A percentile compares a stretch with the other conserved stretches of the same genome.
These are phyloP conservation scores for Andrena praecox DNA, from an alignment of 2,888 invertebrate genomes.

Conservation along the genomic window DNA sequence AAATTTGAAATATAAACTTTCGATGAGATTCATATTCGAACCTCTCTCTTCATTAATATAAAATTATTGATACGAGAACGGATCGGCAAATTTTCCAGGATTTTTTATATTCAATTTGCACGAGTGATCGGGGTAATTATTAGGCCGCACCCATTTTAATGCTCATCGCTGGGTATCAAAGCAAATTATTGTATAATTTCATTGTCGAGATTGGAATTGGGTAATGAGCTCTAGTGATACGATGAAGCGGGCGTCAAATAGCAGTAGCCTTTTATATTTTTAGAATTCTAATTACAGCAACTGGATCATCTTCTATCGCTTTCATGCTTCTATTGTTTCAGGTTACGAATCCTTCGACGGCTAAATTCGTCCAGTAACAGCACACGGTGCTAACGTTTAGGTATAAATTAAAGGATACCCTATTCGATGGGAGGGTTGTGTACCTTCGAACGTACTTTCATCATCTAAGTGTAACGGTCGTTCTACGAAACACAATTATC, in stretches of 20 bases:
- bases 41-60: too few species aligned
- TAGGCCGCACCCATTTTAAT: not conserved
- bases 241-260: not conserved
- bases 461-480: slow-evolving; percentile 23
- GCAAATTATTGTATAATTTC: not conserved
- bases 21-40: not conserved
- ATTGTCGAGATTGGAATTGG: not conserved
- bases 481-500: slow-evolving; percentile 18
- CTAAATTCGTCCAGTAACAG: slow-evolving; percentile 36
- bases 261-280: too few species aligned
- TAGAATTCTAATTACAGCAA: too few species aligned
- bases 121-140: not conserved
- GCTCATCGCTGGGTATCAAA: not conserved
- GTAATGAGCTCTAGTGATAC: not conserved
- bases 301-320: not conserved
- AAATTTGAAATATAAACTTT: not conserved
- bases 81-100: not conserved
- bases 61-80: not conserved
- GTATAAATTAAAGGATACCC: slow-evolving; percentile 33
- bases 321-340: slow-evolving; percentile 55
- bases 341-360: slow-evolving; percentile 35
- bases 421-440: slow-evolving; percentile 46
- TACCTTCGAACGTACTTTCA: slow-evolving; percentile 11
- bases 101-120: not conserved
- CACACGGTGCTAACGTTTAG: slow-evolving; percentile 12